phyloP scores from a whole-genome alignment of 2,797 vertebrate genomes.

The Danio tinwini region DNA sequence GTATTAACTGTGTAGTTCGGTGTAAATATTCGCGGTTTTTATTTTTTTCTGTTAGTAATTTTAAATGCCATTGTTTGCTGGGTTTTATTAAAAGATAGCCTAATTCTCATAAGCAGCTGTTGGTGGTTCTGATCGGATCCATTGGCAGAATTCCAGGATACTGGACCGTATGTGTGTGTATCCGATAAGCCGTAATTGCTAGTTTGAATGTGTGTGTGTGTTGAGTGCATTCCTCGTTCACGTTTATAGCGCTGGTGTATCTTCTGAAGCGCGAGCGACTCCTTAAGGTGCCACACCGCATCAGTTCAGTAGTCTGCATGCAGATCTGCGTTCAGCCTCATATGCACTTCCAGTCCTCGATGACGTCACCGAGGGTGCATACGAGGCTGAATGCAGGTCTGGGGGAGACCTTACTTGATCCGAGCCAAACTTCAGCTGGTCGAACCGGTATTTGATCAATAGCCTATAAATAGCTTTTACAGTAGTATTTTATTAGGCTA shows the following conservation, averaged over 20 bases:
- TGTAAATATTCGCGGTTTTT: background rate
- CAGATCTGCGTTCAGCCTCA: slow-evolving; percentile 18
- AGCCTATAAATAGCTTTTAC: no score
- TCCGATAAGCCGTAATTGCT: slow-evolving; percentile 29
- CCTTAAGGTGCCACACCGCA: slow-evolving; percentile 77
- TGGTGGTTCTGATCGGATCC: slow-evolving; percentile 28
- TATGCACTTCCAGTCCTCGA: slow-evolving; percentile 1
- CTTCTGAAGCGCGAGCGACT: slow-evolving; percentile 78
- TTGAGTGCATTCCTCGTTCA: slow-evolving; percentile 64
- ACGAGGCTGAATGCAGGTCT: slow-evolving; percentile 62
- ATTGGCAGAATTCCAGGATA: slow-evolving; percentile 41
- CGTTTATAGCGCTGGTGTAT: slow-evolving; percentile 70
- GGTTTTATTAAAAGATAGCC: background rate
- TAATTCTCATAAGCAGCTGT: background rate
- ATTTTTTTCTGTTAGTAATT: background rate
- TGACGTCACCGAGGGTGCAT: slow-evolving; percentile 58
- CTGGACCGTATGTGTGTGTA: slow-evolving; percentile 18
- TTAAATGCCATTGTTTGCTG: background rate
- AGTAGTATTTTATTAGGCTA: no score
- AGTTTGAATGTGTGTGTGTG: slow-evolving; percentile 33
- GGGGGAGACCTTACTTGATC: background rate
- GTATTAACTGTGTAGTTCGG: background rate
- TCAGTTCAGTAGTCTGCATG: slow-evolving; percentile 44
- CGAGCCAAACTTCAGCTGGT: background rate
- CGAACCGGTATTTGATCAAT: background rate